Conservation (phyloP, 2,113 vertebrate genomes). For the Zapornia atra region DNA sequence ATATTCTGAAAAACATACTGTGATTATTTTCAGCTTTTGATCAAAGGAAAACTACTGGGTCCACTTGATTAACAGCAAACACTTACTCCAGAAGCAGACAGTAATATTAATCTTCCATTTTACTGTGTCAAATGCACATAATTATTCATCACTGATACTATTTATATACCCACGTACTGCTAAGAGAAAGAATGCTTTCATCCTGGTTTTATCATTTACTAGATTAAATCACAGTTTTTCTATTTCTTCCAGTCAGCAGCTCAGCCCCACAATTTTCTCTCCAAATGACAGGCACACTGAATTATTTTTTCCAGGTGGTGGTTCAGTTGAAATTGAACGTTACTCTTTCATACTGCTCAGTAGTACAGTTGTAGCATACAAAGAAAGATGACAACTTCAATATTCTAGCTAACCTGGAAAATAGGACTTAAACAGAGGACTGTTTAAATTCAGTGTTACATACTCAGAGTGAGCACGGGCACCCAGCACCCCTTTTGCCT, state of each 20-base stretch:
- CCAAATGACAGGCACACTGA: conserved; percentile 41
- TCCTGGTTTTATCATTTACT: conserved; percentile 46
- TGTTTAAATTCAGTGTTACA: neutral
- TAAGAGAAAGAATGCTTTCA: conserved; percentile 59
- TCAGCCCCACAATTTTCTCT: conserved; percentile 55
- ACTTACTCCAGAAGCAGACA: neutral
- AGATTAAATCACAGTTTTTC: conserved; percentile 56
- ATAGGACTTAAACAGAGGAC: neutral
- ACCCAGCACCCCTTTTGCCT: neutral
- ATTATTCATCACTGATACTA: neutral
- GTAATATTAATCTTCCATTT: conserved; percentile 18
- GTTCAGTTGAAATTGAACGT: conserved; percentile 39
- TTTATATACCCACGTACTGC: conserved; percentile 33
- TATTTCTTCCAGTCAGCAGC: conserved; percentile 44
- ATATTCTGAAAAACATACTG: neutral
- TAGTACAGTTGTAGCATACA: neutral
- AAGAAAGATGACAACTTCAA: neutral
- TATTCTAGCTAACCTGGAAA: neutral
- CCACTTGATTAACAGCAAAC: conserved; percentile 1
- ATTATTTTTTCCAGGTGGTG: conserved; percentile 62
- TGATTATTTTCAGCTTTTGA: neutral
- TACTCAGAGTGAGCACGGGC: neutral
- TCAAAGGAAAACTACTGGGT: neutral
- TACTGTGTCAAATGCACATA: neutral
- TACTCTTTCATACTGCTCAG: neutral